Conservation (phyloP, 92 coral and sea anemone species). For the Porites divaricata region DNA sequence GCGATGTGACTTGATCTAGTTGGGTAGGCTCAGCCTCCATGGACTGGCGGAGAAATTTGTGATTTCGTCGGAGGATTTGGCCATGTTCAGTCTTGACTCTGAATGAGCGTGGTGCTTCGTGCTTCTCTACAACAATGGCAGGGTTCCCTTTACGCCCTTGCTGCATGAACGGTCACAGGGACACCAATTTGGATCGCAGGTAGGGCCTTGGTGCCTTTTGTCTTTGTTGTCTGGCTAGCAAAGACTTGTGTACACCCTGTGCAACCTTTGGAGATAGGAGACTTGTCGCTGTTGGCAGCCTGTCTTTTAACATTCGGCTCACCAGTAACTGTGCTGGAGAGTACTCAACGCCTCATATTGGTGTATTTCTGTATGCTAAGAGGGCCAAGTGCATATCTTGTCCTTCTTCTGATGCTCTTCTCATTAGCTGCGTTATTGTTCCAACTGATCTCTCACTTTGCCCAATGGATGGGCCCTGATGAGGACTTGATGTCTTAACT, state of each 20-base stretch:
- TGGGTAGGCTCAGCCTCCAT: too few species aligned
- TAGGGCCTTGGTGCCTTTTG: neutral
- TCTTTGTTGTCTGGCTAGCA: neutral
- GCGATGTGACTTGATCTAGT: too few species aligned
- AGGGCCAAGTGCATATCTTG: constrained; percentile 48
- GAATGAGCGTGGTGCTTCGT: neutral
- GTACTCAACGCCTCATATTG: constrained; percentile 38
- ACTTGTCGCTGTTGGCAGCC: neutral
- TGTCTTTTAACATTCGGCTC: constrained; percentile 55
- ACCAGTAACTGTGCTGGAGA: constrained; percentile 56
- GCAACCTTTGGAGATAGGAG: neutral
- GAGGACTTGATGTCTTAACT: constrained; percentile 44
- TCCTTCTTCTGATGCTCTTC: constrained; percentile 52
- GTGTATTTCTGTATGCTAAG: constrained; percentile 45
- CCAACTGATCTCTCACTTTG: constrained; percentile 45
- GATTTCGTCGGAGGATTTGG: too few species aligned
- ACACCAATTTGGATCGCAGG: neutral
- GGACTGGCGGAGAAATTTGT: too few species aligned
- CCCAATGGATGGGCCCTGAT: constrained; percentile 57
- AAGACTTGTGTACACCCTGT: neutral
- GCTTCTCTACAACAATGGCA: neutral
- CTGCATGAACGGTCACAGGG: neutral
- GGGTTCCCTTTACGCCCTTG: neutral
- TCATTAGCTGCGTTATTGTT: constrained; percentile 51
- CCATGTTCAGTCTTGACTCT: neutral